Evolutionary conservation across 2,888 invertebrate genomes (phyloP), one percentile per base, ranked within the genome.

Genomic region (Diadegma fenestrale): DNA sequence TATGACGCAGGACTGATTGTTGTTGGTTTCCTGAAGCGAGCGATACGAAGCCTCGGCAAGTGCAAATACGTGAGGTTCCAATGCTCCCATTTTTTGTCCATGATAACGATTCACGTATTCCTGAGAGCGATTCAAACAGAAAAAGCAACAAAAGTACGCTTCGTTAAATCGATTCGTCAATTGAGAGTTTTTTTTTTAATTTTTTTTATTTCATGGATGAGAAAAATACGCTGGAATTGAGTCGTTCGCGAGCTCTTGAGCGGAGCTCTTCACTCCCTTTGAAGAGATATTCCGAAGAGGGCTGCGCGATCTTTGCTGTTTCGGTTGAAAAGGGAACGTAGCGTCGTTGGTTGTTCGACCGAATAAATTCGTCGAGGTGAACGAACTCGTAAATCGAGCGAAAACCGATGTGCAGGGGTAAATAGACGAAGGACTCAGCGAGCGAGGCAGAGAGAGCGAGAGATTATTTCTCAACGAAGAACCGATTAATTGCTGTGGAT

Each of bases 41-140:
- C 96, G 96, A 94, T 98, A 98, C 0, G 98, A 97, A 12, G 98
- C 97, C 94, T 98, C 98, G 1, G 98, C 98, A 89, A 98, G 94
- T 7, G 98, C 98, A 94, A 98, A 98, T 61, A 98, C 98, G 94
- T 98, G 98, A 0, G 98, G 98, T 89, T 97, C 97, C 91, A 97
- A 94, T 51, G 95, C 95, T 33, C 97, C 97, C 94, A 98, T 95
- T 92, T 98, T 97, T 93, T 96, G 96, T 64, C 97, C 97, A 90
- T 97, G 96, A 94, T 98, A 98, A 92, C 96, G 96, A 92, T 96
- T 96, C 92, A 98, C 97, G 93, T 97, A 96, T 88, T 97, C 97
- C 98, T 98, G 95, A 45, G 95, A 87, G 33, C 14, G 26, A 22
- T 26, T 30, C 30, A 68, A 8, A 43, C 43, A 22, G 26, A 58